phyloP scores from a whole-genome alignment of 2,888 invertebrate species.

The Thereva nobilitata region DNA sequence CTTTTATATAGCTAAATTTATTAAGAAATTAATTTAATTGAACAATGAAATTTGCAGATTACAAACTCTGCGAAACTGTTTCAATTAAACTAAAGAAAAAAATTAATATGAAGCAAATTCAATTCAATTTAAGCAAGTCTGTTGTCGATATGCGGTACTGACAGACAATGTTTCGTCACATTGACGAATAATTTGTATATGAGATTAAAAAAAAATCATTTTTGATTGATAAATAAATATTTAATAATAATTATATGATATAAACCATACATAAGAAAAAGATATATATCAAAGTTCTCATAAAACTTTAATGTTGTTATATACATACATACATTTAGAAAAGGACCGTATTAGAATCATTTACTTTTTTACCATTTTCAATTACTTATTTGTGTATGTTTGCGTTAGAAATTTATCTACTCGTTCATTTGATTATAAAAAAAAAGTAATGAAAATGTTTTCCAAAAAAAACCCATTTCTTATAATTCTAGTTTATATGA shows the following conservation, averaged over 20 bases:
- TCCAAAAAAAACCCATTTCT: not conserved
- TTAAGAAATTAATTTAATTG: no score
- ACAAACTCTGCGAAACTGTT: slow-evolving; percentile 43
- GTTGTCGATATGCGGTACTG: slow-evolving; percentile 56
- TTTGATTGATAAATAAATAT: slow-evolving; percentile 38
- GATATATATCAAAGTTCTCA: slow-evolving; percentile 29
- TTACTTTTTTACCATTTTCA: no score
- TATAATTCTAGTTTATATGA: slow-evolving; percentile 34
- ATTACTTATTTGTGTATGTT: no score
- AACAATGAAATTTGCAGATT: no score
- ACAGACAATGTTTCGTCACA: slow-evolving; percentile 60
- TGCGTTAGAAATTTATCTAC: no score
- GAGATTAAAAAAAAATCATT: slow-evolving; percentile 34
- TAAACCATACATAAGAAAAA: slow-evolving; percentile 23
- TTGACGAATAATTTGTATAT: slow-evolving; percentile 57
- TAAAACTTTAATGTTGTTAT: slow-evolving; percentile 32
- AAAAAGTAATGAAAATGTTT: not conserved
- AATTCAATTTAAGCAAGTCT: slow-evolving; percentile 47
- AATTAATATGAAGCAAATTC: slow-evolving; percentile 39
- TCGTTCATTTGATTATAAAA: not conserved
- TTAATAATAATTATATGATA: slow-evolving; percentile 23
- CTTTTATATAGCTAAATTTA: no score
- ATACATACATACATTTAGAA: slow-evolving; percentile 26
- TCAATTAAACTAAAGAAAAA: slow-evolving; percentile 42
- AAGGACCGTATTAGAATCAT: no score